Conservation (phyloP, 2,888 invertebrate species). For the Phalangium opilio region DNA sequence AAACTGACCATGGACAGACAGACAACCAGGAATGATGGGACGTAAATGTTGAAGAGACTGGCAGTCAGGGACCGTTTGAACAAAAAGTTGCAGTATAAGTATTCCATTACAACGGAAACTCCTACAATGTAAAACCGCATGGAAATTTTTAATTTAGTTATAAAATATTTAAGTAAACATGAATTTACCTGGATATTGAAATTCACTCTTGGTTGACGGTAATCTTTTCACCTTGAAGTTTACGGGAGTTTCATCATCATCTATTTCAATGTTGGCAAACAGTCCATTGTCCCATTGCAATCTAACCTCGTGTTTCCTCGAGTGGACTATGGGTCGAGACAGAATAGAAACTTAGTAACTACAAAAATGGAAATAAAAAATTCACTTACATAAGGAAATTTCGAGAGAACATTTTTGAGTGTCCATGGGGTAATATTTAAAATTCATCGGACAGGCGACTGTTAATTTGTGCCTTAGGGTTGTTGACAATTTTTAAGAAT, state of each 20-base stretch:
- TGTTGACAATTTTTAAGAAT: too few relatives aligned
- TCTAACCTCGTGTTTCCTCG: slow-evolving; percentile 5
- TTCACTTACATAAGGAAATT: too few relatives aligned
- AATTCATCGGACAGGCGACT: too few relatives aligned
- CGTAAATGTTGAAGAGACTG: slow-evolving; percentile 11
- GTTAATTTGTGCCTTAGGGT: too few relatives aligned
- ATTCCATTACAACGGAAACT: slow-evolving; percentile 6
- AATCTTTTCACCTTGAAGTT: slow-evolving; percentile 3
- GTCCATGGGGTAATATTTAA: too few relatives aligned
- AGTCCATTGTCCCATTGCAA: slow-evolving; percentile 2
- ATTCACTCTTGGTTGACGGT: not conserved
- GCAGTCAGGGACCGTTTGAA: slow-evolving; percentile 8
- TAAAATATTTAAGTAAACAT: too few relatives aligned
- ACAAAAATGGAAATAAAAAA: too few relatives aligned
- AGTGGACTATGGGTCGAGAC: not conserved
- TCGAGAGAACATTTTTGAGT: too few relatives aligned
- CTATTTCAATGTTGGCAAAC: not conserved
- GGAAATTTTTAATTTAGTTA: too few relatives aligned
- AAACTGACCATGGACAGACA: slow-evolving; percentile 12
- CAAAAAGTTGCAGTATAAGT: slow-evolving; percentile 5
- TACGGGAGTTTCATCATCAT: not conserved
- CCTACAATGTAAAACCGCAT: not conserved
- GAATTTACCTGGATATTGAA: too few relatives aligned
- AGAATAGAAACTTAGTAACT: too few relatives aligned
- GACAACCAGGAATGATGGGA: slow-evolving; percentile 13